phyloP scores from a whole-genome alignment of 2,113 vertebrate genomes.

The Python bivittatus region DNA sequence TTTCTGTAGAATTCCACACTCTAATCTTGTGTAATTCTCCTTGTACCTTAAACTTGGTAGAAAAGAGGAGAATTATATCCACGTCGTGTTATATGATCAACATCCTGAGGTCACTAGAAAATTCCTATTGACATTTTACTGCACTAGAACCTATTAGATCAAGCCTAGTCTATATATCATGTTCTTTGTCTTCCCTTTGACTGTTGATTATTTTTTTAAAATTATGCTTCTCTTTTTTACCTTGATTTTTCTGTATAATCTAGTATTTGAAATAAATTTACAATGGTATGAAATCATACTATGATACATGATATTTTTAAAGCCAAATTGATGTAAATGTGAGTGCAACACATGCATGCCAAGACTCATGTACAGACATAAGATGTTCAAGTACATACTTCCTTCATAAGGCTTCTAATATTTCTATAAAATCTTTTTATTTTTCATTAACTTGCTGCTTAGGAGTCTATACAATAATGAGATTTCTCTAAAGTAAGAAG shows the following conservation, averaged over 20 bases:
- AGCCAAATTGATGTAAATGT: slow-evolving; percentile 15
- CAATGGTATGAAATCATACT: slow-evolving; percentile 3
- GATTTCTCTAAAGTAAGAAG: slow-evolving; percentile 37
- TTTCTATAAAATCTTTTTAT: slow-evolving; percentile 11
- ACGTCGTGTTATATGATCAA: not conserved
- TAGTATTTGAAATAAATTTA: not conserved
- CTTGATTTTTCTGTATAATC: not conserved
- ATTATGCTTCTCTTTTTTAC: not conserved
- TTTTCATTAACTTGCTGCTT: slow-evolving; percentile 51
- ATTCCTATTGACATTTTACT: not conserved
- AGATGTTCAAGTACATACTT: slow-evolving; percentile 44
- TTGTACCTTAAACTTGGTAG: not conserved
- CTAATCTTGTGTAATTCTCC: not conserved
- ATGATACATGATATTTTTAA: slow-evolving; percentile 20
- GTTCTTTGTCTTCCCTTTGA: not conserved
- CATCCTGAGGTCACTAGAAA: not conserved
- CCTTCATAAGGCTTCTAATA: slow-evolving; percentile 38
- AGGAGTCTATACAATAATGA: slow-evolving; percentile 34
- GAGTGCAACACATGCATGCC: not conserved
- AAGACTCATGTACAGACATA: not conserved
- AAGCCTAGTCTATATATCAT: not conserved
- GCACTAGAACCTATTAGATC: not conserved
- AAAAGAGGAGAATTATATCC: not conserved
- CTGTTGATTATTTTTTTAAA: not conserved
- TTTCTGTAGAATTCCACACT: not conserved